phyloP scores from a whole-genome alignment of 2,797 vertebrate genomes.

The Loriculus beryllinus region DNA sequence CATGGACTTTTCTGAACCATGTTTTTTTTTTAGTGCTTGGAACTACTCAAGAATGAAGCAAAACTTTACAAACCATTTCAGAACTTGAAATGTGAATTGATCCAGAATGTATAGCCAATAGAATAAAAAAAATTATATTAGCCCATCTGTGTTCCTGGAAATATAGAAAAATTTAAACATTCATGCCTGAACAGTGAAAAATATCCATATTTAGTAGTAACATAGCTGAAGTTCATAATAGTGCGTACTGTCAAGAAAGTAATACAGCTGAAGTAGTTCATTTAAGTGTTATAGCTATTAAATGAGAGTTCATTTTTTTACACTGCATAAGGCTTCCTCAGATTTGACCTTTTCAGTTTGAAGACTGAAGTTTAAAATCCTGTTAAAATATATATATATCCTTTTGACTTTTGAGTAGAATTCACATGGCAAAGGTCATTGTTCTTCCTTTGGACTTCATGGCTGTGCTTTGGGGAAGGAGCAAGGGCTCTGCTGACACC shows the following conservation, averaged over 20 bases:
- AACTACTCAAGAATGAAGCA: not conserved
- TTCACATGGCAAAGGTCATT: not conserved
- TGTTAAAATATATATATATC: not conserved
- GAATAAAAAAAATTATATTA: not conserved
- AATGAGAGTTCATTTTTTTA: not conserved
- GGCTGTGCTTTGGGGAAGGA: not conserved
- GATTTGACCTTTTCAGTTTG: not conserved
- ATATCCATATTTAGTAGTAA: not conserved
- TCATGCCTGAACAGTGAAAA: not conserved
- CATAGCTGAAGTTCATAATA: not conserved
- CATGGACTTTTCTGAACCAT: not conserved
- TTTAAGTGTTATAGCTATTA: not conserved
- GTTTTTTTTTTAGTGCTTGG: not conserved
- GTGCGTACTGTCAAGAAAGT: not conserved
- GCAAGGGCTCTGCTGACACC: not conserved
- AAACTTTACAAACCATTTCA: not conserved
- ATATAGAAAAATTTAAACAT: not conserved
- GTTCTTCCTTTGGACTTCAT: not conserved
- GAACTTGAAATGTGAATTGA: not conserved
- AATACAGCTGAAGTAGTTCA: not conserved
- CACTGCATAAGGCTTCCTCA: not conserved
- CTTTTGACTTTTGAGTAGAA: not conserved
- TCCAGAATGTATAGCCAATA: not conserved
- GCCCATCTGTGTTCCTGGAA: not conserved
- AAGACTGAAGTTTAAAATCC: not conserved